Percentiles rank a stretch among this genome's conserved stretches.
phyloP scores from a whole-genome alignment of 2,113 vertebrate genomes.

The Sus scrofa region T2T-Sscrofa CM000824.6:121282501-121283000 shows the following conservation, averaged over 20 bases:
- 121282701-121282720: slow-evolving; percentile 2
- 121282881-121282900: too few relatives aligned
- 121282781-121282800: neutral
- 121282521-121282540: neutral
- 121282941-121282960: too few relatives aligned
- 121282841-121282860: too few relatives aligned
- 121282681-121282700: neutral
- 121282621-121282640: neutral
- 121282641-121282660: slow-evolving; percentile 14
- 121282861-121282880: too few relatives aligned
- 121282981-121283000: too few relatives aligned
- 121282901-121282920: too few relatives aligned
- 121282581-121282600: neutral
- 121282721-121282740: neutral
- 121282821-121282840: too few relatives aligned
- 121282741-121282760: slow-evolving; percentile 22
- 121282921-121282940: too few relatives aligned
- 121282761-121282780: neutral
- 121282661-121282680: neutral
- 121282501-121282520: neutral
- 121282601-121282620: neutral
- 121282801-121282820: neutral
- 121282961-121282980: too few relatives aligned
- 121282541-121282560: neutral
- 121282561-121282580: neutral